These are phyloP conservation scores for Stenchaetothrips biformis DNA, from an alignment of 2,888 invertebrate species.

Conservation along the genomic window DNA sequence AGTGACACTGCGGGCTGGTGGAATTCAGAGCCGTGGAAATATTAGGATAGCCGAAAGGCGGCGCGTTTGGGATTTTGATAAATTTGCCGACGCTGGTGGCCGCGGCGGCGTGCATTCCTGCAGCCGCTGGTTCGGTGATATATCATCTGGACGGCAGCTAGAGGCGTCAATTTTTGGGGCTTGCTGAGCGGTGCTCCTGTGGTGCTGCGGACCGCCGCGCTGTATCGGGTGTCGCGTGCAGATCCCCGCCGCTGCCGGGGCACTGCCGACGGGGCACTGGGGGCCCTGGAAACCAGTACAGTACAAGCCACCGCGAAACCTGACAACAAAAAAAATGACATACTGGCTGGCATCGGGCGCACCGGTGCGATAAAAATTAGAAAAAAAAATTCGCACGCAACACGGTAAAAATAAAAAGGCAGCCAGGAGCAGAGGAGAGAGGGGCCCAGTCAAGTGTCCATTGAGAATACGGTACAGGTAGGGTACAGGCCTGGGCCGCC, in stretches of 20 bases:
- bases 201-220: neutral
- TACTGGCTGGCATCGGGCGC: neutral
- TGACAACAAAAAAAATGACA: neutral
- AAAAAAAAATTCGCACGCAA: neutral
- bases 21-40: too few relatives aligned
- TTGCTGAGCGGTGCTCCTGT: neutral
- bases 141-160: too few relatives aligned
- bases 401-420: neutral
- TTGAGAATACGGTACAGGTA: neutral
- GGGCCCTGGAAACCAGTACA: neutral
- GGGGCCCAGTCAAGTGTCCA: neutral
- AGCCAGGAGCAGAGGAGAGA: neutral
- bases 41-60: too few relatives aligned
- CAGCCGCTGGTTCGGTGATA: too few relatives aligned
- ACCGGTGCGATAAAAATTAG: neutral
- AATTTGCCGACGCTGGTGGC: too few relatives aligned
- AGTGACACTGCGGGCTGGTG: too few relatives aligned
- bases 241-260: neutral
- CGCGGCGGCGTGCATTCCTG: too few relatives aligned
- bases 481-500: neutral
- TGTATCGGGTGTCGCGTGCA: conserved; percentile 2
- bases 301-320: conserved; percentile 2
- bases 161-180: neutral
- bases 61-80: too few relatives aligned
- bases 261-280: neutral